Percentiles rank a stretch among this genome's conserved stretches.
phyloP scores from a whole-genome alignment of 2,888 invertebrate genomes.

The Acrobasis repandana region DNA sequence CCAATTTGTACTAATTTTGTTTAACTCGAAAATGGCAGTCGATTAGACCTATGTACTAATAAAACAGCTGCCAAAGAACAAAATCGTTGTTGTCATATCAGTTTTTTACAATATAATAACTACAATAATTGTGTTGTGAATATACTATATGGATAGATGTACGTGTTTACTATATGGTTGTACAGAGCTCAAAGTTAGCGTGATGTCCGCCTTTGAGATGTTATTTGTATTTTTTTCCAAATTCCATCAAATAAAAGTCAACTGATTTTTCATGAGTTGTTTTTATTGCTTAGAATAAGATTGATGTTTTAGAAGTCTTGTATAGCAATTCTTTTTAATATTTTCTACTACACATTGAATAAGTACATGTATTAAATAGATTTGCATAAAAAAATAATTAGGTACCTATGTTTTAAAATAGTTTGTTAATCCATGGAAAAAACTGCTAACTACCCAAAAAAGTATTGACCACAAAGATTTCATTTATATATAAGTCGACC shows the following conservation, averaged over 20 bases:
- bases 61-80: slow-evolving; percentile 49
- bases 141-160: slow-evolving; percentile 50
- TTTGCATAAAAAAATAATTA: too few relatives aligned
- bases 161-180: slow-evolving; percentile 49
- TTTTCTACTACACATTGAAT: too few relatives aligned
- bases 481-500: too few relatives aligned
- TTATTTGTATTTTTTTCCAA: slow-evolving; percentile 70
- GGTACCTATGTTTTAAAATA: too few relatives aligned
- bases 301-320: not conserved
- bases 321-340: too few relatives aligned
- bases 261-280: slow-evolving; percentile 59
- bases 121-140: slow-evolving; percentile 68
- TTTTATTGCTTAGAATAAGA: slow-evolving; percentile 40
- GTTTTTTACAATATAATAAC: slow-evolving; percentile 37
- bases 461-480: too few relatives aligned
- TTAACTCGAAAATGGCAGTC: slow-evolving; percentile 31
- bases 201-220: slow-evolving; percentile 60
- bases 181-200: slow-evolving; percentile 66
- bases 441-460: too few relatives aligned
- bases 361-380: too few relatives aligned
- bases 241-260: slow-evolving; percentile 71
- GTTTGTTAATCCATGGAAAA: too few relatives aligned
- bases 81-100: slow-evolving; percentile 60
- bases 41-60: slow-evolving; percentile 32
- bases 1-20: slow-evolving; percentile 38